Evolutionary conservation across 2,113 vertebrate genomes (phyloP), one percentile per base, ranked within the genome.

Genomic region (Scomber scombrus): DNA sequence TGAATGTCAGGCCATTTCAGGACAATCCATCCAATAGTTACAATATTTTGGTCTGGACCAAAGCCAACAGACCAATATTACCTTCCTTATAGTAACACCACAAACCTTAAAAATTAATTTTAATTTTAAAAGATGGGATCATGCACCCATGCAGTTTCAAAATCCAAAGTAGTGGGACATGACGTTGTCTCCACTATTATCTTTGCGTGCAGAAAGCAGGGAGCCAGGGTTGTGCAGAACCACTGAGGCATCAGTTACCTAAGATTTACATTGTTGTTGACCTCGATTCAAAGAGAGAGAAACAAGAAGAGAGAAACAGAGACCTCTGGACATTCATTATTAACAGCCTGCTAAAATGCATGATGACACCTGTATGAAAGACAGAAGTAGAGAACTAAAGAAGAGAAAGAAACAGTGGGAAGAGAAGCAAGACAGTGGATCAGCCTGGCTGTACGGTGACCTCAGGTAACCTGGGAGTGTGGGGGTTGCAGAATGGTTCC

Each of bases 291-390:
- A 47, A 73, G 71, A 61, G 16, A 64, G 51, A 51, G 55, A 83
- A 67, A 68, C 52, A 60, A 71, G 73, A 76, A 72, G 50, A 77
- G 64, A 76, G 78, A 80, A 68, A 66, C 3, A 18, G 67, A 85
- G 47, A 80, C 56, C 78, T 34, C 43, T 55, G 75, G 45, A 57
- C 75, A 89, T 92, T 46, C n/a, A 88, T 92, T 90, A 90, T 91
- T 91, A 66, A 92, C 45, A 52, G 14, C 0, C 68, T 12, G 52
- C 68, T 77, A 72, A 82, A 85, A 67, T 8, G 43, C 60, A 78
- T 47, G 45, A 83, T 15, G n/a, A 75, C 78, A 80, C 75, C 68
- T 68, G 34, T 63, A 29, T 56, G 43, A 78, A 46, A 65, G 61
- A 64, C 26, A 34, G 57, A 58, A 19, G 74, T 52, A 66, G 40